Conservation (phyloP, 1,140 invertebrate species). For the Drosophila malerkotliana region DNA sequence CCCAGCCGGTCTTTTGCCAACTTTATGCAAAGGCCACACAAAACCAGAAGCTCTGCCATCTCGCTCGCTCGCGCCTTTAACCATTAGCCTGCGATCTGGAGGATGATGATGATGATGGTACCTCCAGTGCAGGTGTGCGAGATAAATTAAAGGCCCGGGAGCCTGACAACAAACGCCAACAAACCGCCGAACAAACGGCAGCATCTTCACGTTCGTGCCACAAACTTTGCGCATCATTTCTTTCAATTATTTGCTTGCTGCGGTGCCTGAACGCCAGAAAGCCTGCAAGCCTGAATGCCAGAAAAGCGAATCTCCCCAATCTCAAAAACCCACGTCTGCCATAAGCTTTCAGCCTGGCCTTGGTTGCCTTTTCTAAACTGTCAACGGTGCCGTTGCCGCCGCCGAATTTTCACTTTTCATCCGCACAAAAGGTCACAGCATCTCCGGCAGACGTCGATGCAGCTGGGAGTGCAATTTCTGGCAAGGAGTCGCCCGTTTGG, state of each 20-base stretch:
- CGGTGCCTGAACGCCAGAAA: slow-evolving; percentile 11
- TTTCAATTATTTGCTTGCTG: slow-evolving; percentile 53
- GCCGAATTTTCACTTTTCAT: slow-evolving; percentile 78
- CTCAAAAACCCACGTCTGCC: slow-evolving; percentile 36
- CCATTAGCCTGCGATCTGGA: slow-evolving; percentile 37
- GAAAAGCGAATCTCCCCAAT: slow-evolving; percentile 56
- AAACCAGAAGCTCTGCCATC: slow-evolving; percentile 63
- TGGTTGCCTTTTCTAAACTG: slow-evolving; percentile 76
- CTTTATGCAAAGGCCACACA: slow-evolving; percentile 59
- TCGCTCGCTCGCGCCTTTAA: slow-evolving; percentile 11
- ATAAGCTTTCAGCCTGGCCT: slow-evolving; percentile 50
- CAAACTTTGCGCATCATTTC: slow-evolving; percentile 49
- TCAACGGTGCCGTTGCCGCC: slow-evolving; percentile 53
- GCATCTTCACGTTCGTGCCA: slow-evolving; percentile 55
- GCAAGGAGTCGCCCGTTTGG: slow-evolving; percentile 40
- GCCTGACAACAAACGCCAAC: slow-evolving; percentile 17
- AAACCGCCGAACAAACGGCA: slow-evolving; percentile 24
- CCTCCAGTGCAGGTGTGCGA: slow-evolving; percentile 68
- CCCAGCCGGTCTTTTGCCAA: slow-evolving; percentile 24
- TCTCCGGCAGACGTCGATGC: slow-evolving; percentile 37
- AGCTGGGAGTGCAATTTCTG: slow-evolving; percentile 22
- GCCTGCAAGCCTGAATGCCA: slow-evolving; percentile 4
- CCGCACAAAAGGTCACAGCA: slow-evolving; percentile 63
- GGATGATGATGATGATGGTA: slow-evolving; percentile 6
- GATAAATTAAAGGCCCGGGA: slow-evolving; percentile 68